A percentile compares a stretch with the other conserved stretches of the same genome.
These are phyloP conservation scores for Telmatochromis brachygnathus DNA, from an alignment of 2,113 vertebrate species.

Conservation along the genomic window DNA sequence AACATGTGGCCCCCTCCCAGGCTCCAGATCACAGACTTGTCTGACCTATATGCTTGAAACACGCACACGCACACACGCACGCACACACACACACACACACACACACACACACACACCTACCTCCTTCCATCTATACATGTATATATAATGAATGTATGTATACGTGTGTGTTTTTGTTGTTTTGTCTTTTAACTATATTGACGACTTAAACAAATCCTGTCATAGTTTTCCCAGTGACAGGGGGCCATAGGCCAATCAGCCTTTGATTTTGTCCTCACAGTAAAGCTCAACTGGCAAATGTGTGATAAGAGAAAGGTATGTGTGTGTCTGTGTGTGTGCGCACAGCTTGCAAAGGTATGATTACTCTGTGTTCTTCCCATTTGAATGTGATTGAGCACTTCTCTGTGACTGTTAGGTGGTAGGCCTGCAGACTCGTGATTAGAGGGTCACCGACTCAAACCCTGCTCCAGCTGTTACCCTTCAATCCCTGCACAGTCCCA, in stretches of 20 bases:
- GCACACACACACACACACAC: not conserved
- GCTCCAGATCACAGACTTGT: not conserved
- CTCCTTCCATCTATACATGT: not conserved
- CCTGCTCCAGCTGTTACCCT: constrained; percentile 44
- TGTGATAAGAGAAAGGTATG: constrained; percentile 13
- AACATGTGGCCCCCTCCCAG: not conserved
- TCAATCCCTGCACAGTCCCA: constrained; percentile 6
- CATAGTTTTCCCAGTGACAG: constrained; percentile 51
- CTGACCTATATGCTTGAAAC: not conserved
- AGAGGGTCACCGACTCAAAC: constrained; percentile 42
- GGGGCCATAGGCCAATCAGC: constrained; percentile 32
- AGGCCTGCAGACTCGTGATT: constrained; percentile 45
- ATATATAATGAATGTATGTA: not conserved
- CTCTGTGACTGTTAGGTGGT: constrained; percentile 36
- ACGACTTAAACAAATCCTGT: constrained; percentile 54
- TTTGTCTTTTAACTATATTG: not conserved
- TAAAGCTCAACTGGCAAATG: constrained; percentile 18
- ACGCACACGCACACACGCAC: not conserved
- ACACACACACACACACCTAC: not conserved
- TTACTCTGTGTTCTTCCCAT: constrained; percentile 16
- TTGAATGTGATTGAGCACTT: constrained; percentile 30
- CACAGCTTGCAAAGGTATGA: not conserved
- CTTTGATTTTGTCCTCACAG: constrained; percentile 44
- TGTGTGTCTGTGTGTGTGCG: not conserved
- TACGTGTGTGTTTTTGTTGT: not conserved